Evolutionary conservation across 1,140 invertebrate species (phyloP).

Genomic region (Drosophila kepulauana): DNA sequence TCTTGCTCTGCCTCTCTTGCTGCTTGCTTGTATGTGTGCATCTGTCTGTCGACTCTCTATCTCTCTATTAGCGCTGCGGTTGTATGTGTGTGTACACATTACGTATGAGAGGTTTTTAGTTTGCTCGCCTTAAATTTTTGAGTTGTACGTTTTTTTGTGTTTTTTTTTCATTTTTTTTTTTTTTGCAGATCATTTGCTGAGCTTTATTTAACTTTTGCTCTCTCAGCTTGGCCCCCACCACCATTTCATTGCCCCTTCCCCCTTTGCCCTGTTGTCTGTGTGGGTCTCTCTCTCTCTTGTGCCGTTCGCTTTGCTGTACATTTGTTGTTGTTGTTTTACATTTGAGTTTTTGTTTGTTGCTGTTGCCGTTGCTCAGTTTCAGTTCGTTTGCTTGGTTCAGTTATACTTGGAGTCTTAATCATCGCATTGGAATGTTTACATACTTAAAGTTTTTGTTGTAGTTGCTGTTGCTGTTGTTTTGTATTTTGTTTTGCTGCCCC

Average conservation of each 20-base stretch:
- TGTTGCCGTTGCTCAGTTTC: conserved; percentile 38
- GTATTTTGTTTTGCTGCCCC: conserved; percentile 48
- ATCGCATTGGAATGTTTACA: conserved; percentile 83
- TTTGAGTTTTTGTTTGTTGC: conserved; percentile 71
- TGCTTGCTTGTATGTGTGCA: conserved; percentile 1
- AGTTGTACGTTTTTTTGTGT: conserved; percentile 17
- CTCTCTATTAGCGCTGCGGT: conserved; percentile 18
- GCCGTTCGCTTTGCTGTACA: conserved; percentile 62
- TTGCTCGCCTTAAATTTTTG: conserved; percentile 52
- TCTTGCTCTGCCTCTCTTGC: conserved; percentile 34
- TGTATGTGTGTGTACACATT: conserved; percentile 57
- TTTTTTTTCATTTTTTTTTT: conserved; percentile 49
- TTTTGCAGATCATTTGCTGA: conserved; percentile 79
- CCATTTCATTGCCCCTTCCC: conserved; percentile 24
- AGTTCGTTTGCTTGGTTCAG: conserved; percentile 61
- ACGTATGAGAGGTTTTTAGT: conserved; percentile 76
- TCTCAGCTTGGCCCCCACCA: conserved; percentile 50
- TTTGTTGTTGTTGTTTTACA: conserved; percentile 58
- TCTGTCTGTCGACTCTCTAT: conserved; percentile 11
- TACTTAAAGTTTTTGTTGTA: conserved; percentile 61
- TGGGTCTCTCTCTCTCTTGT: conserved; percentile 21
- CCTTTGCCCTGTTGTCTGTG: conserved; percentile 34
- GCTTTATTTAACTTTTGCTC: conserved; percentile 84
- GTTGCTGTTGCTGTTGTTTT: conserved; percentile 57
- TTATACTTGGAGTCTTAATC: conserved; percentile 85